Base-by-base conservation (phyloP, 2,888 invertebrate species). In the Polymixis flavicincta region DNA sequence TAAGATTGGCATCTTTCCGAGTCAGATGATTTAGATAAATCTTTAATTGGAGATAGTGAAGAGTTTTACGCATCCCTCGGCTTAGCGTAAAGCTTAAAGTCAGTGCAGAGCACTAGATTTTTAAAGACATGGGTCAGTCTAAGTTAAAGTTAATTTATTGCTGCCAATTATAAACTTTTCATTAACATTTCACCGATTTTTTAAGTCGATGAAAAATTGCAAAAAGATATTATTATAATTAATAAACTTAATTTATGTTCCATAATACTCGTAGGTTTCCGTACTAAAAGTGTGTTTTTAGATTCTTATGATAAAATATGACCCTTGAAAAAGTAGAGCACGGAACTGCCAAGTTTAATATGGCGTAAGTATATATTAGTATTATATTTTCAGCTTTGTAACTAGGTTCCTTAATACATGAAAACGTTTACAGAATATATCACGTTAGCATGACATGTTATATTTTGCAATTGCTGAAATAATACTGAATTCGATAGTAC, bases 251-350 rank as follows among this genome's bases (percentile, higher is more conserved):
- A 60, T 77, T 65, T 37, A 80, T 65, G 74, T 80, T 32, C 37
- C 28, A 48, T 54, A 65, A 54, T 60, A 72, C 76, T 25, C 63
- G 19, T 80, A 54, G 52, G 81, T 77, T 77, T 80, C 77, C 63
- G 57, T 60, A 77, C 54, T 54, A 67, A 59, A 71, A 76, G 19
- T 83, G 25, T 83, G 68, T 79, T 79, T 81, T 71, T 61, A 65
- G 84, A 68, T 72, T 80, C 50, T 17, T 83, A 32, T 71, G 83
- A 80, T 80, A 78, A 80, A 80, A 64, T 78, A 68, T 71, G 83
- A 78, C 83, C 71, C 80, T 71, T 83, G 59, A 71, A 69, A 82
- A 72, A 84, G 66, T 84, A 17, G 84, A 73, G 59, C 81, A 79
- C 74, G 80, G 57, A 72, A 63, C 48, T 60, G 59, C 55, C 69